phyloP scores from a whole-genome alignment of 2,113 vertebrate species.

The Tyto alba region DNA sequence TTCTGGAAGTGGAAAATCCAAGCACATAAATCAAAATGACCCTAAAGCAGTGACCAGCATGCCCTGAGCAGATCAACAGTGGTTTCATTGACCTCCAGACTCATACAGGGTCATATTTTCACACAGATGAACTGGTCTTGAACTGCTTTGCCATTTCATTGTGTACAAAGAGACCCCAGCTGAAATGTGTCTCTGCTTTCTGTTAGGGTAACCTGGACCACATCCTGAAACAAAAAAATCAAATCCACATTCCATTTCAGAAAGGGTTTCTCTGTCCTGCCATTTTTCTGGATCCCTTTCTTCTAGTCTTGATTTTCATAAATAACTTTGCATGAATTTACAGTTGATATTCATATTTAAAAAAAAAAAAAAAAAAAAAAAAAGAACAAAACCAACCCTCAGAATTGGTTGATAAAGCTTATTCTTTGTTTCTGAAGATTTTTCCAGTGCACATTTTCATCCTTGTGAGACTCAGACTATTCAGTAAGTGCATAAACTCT shows the following conservation, averaged over 20 bases:
- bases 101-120: slow-evolving; percentile 58
- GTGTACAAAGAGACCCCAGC: slow-evolving; percentile 10
- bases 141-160: slow-evolving; percentile 44
- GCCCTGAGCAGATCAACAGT: slow-evolving; percentile 51
- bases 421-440: background rate
- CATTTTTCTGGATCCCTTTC: background rate
- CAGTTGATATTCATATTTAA: background rate
- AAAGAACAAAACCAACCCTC: background rate
- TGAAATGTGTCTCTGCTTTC: slow-evolving; percentile 35
- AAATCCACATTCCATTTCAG: background rate
- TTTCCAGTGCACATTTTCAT: background rate
- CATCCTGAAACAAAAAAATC: background rate
- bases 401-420: background rate
- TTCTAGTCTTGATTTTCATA: background rate
- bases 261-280: background rate
- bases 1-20: slow-evolving; percentile 48
- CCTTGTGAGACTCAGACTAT: background rate
- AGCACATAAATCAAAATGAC: slow-evolving; percentile 61
- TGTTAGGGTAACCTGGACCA: slow-evolving; percentile 2
- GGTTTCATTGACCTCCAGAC: slow-evolving; percentile 50
- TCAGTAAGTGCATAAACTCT: background rate
- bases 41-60: slow-evolving; percentile 56
- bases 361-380: background rate
- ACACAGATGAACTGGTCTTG: slow-evolving; percentile 64
- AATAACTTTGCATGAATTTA: background rate